A percentile compares a stretch with the other conserved stretches of the same genome.
Evolutionary conservation across 2,888 invertebrate genomes (phyloP).

Genomic region (Timema podura): DNA sequence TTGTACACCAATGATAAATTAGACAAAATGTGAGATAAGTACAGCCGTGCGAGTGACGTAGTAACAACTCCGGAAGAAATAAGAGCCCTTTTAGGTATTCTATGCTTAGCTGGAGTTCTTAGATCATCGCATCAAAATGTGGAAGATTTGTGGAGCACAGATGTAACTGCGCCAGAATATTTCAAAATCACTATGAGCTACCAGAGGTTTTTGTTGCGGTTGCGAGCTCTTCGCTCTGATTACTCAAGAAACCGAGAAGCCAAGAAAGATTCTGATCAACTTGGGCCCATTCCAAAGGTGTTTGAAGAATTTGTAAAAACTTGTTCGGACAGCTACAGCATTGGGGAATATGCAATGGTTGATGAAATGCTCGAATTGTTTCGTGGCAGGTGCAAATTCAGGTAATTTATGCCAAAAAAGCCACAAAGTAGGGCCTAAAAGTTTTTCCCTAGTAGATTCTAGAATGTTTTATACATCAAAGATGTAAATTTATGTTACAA

Average conservation of each 20-base stretch:
- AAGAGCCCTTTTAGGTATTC: background rate
- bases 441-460: slow-evolving; percentile 13
- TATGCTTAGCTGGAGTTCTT: slow-evolving; percentile 9
- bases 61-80: background rate
- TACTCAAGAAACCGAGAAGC: background rate
- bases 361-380: slow-evolving; percentile 22
- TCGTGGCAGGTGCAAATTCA: slow-evolving; percentile 13
- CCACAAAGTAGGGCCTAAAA: slow-evolving; percentile 20
- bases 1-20: background rate
- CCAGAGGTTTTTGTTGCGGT: slow-evolving; percentile 15
- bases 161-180: slow-evolving; percentile 3
- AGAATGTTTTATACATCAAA: slow-evolving; percentile 15
- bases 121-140: background rate
- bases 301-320: slow-evolving; percentile 14
- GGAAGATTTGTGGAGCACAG: background rate
- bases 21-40: background rate
- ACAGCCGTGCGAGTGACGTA: background rate
- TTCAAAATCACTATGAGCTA: slow-evolving; percentile 2
- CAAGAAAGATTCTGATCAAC: background rate
- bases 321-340: background rate
- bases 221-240: slow-evolving; percentile 16
- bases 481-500: slow-evolving; percentile 20
- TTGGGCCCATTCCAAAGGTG: slow-evolving; percentile 14
- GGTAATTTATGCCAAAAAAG: slow-evolving; percentile 12
- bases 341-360: slow-evolving; percentile 16